Conservation (phyloP, 2,888 invertebrate genomes). For the Eurytoma adleriae region DNA sequence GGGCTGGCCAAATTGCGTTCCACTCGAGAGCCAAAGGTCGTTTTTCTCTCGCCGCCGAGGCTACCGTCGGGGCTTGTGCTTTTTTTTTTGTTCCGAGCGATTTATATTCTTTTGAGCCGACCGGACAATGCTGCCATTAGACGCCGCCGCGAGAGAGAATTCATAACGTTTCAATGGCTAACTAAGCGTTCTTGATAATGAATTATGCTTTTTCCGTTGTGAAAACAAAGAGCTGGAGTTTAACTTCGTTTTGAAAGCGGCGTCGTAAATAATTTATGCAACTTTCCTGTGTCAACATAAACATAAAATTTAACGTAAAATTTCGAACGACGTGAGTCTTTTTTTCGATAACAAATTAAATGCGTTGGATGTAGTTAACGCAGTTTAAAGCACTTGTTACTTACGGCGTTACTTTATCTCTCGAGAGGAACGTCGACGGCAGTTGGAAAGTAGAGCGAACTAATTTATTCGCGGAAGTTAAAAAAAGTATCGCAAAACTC, state of each 20-base stretch:
- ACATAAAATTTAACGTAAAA: neutral
- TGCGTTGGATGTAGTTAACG: no score
- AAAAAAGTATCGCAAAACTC: slow-evolving; percentile 1
- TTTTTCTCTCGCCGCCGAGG: neutral
- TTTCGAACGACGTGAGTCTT: no score
- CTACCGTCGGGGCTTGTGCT: neutral
- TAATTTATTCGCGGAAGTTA: neutral
- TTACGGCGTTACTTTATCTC: neutral
- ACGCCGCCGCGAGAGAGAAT: neutral
- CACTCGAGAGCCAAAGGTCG: slow-evolving; percentile 22
- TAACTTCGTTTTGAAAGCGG: no score
- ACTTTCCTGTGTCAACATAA: no score
- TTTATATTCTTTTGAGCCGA: slow-evolving; percentile 25
- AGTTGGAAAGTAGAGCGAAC: neutral
- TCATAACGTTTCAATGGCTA: neutral
- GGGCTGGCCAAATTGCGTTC: slow-evolving; percentile 35
- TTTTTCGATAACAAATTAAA: no score
- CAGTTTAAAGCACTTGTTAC: no score
- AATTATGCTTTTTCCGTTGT: neutral
- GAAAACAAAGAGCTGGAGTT: no score
- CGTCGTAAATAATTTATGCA: no score
- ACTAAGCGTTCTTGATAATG: neutral
- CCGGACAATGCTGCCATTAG: slow-evolving; percentile 22
- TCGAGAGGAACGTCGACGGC: neutral
- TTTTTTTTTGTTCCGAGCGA: neutral